Base-by-base conservation (phyloP, 2,888 invertebrate species). In the Physocephala rufipes region DNA sequence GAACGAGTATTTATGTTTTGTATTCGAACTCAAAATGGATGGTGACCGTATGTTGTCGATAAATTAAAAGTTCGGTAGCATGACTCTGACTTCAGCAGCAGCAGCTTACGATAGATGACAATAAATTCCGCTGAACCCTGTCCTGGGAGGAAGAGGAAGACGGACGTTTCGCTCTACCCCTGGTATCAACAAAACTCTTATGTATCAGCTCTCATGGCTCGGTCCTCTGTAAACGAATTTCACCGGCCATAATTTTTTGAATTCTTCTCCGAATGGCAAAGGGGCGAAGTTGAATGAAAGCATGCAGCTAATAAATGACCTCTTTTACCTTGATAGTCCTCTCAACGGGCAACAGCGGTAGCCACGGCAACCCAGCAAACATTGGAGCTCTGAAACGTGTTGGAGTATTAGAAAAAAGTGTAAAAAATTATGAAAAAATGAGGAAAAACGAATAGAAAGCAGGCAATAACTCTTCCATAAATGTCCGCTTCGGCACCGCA, bases 401-500 rank as follows among this genome's bases (percentile, higher is more conserved):
- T 15, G 5, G 47, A n/a, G n/a, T 30, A 30, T 24, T 15, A 55
- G 67, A 72, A 62, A 63, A 69, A 71, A 68, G 61, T 26, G 45
- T 28, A 51, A 21, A 70, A 64, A 43, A 59, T 65, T n/a, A 73
- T 21, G 16, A 53, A 73, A 61, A 70, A 19, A 16, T 51, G 30
- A 28, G 55, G 24, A 49, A 26, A 47, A 9, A 26, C 36, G 36
- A 26, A 12, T 36, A 28, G 26, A 24, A 55, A 24, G 26, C 62
- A 77, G 79, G 80, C 79, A 79, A 82, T 82, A 82, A 81, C 81
- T 82, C 81, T 79, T 80, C 77, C 78, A 81, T 81, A 82, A 82
- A 82, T 82, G 82, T 81, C 80, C 80, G 79, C 82, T 82, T 82
- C 82, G 79, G 79, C 81, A 82, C 81, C 70, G 61, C 63, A 66